Percentiles rank a stretch among this genome's conserved stretches.
phyloP scores from a whole-genome alignment of 2,888 invertebrate species.

The Eilema depressum region DNA sequence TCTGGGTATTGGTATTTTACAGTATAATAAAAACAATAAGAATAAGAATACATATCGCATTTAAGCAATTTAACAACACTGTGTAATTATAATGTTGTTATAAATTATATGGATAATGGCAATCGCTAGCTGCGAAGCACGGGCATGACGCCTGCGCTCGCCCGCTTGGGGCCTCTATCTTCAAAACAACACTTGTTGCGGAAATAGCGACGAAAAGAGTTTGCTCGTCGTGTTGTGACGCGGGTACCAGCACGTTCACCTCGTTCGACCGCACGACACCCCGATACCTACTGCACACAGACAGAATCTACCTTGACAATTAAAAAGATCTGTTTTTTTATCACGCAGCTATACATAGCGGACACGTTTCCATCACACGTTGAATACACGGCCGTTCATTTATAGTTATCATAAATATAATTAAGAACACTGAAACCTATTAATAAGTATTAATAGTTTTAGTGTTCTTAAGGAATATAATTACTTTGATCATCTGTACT shows the following conservation, averaged over 20 bases:
- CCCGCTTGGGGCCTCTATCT: constrained; percentile 80
- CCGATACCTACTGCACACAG: constrained; percentile 29
- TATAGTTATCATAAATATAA: constrained; percentile 1
- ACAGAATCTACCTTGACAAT: constrained; percentile 10
- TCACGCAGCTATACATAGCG: background rate
- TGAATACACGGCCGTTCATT: background rate
- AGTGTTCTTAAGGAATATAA: background rate
- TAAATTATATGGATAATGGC: constrained; percentile 49
- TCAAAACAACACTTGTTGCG: constrained; percentile 85
- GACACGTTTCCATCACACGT: constrained; percentile 7
- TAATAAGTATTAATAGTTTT: background rate
- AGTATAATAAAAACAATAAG: background rate
- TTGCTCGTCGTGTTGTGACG: constrained; percentile 67
- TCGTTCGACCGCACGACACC: constrained; percentile 55
- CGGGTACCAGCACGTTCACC: constrained; percentile 67
- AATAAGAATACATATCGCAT: constrained; percentile 10
- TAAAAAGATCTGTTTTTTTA: background rate
- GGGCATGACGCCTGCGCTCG: constrained; percentile 56
- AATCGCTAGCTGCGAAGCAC: constrained; percentile 31
- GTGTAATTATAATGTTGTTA: constrained; percentile 15
- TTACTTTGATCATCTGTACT: background rate
- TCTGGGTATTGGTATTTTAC: background rate
- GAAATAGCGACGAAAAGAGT: constrained; percentile 82
- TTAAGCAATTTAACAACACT: constrained; percentile 10
- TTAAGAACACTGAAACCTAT: background rate